These are phyloP conservation scores for Semnornis frantzii DNA, from an alignment of 2,113 vertebrate species.

Conservation along the genomic window DNA sequence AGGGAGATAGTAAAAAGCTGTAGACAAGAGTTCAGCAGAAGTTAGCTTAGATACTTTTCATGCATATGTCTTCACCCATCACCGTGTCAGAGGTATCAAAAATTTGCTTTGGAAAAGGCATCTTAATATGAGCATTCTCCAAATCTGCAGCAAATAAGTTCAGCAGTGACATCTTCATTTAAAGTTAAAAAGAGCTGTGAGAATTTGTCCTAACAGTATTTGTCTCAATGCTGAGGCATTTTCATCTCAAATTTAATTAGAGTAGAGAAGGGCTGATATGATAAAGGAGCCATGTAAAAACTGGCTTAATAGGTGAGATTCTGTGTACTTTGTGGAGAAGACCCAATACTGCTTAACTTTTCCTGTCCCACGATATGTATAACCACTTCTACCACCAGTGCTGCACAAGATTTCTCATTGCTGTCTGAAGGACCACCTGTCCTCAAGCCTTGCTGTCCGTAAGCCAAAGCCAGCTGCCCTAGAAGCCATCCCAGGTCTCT, in stretches of 20 bases:
- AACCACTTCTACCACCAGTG: background rate
- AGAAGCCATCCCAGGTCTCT: background rate
- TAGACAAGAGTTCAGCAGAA: background rate
- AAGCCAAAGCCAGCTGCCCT: background rate
- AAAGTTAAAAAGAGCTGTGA: background rate
- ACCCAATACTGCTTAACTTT: background rate
- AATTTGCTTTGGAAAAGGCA: background rate
- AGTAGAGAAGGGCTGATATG: background rate
- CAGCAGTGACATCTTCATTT: background rate
- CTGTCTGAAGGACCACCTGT: background rate
- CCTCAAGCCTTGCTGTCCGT: background rate
- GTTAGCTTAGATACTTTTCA: background rate
- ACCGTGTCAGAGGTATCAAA: background rate
- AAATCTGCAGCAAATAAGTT: background rate
- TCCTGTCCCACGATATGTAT: background rate
- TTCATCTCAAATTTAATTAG: background rate
- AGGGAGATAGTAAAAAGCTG: background rate
- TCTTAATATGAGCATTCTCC: background rate
- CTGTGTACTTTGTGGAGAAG: background rate
- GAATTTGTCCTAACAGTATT: background rate
- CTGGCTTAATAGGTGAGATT: background rate
- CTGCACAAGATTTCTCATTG: background rate
- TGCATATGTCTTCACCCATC: background rate
- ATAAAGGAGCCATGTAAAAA: background rate
- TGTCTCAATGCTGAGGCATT: background rate